Conservation (phyloP, 2,888 invertebrate species). For the Leptura quadrifasciata region DNA sequence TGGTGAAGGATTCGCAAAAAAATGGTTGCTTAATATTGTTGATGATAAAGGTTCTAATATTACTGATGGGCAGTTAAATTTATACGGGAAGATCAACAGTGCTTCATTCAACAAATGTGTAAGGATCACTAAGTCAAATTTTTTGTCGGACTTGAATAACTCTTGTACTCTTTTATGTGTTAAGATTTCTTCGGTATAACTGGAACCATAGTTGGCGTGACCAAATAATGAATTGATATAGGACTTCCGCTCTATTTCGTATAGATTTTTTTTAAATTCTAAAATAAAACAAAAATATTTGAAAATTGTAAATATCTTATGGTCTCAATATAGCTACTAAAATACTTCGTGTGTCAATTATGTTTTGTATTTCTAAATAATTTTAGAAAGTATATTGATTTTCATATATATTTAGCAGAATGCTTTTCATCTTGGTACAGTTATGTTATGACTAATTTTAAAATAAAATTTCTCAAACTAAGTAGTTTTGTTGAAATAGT, state of each 20-base stretch:
- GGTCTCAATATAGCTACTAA: no score
- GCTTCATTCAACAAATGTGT: conserved; percentile 65
- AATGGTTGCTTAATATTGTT: conserved; percentile 65
- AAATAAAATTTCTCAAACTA: no score
- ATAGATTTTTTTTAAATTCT: conserved; percentile 21
- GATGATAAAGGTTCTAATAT: conserved; percentile 43
- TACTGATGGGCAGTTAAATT: conserved; percentile 49
- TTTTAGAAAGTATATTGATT: no score
- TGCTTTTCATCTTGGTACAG: no score
- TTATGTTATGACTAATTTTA: no score
- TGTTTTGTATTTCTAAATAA: no score
- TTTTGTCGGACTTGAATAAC: conserved; percentile 59
- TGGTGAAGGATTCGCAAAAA: conserved; percentile 73
- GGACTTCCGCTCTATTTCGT: conserved; percentile 19
- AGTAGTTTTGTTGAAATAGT: no score
- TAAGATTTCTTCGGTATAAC: conserved; percentile 9
- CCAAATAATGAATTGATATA: conserved; percentile 2
- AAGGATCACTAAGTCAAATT: conserved; percentile 64
- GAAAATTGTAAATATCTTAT: no score
- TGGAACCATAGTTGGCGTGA: neutral
- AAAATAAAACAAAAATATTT: conserved; percentile 2
- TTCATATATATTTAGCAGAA: no score
- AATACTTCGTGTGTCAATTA: no score
- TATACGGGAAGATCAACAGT: conserved; percentile 39
- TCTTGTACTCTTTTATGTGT: conserved; percentile 56